A percentile compares a stretch with the other conserved stretches of the same genome.
Conservation (phyloP, 2,113 vertebrate genomes). For the Misgurnus mizolepis region DNA sequence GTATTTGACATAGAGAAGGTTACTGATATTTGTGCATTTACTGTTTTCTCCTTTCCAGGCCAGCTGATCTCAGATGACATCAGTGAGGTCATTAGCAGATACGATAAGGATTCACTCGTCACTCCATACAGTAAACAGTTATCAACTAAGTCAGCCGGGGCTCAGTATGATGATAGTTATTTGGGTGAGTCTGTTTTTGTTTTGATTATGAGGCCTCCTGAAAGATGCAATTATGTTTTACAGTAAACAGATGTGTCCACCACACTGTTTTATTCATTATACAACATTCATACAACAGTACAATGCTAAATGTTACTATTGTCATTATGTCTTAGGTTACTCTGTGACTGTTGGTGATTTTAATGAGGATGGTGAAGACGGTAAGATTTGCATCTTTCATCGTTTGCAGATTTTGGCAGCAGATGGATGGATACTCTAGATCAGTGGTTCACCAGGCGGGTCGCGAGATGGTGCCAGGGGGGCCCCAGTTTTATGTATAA, state of each 20-base stretch:
- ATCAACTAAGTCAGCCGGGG: constrained; percentile 83
- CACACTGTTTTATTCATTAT: too few species aligned
- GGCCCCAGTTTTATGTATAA: too few species aligned
- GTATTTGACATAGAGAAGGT: background rate
- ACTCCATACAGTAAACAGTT: constrained; percentile 80
- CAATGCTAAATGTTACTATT: background rate
- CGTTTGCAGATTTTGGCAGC: too few species aligned
- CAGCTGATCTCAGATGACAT: constrained; percentile 94
- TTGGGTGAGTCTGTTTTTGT: constrained; percentile 76
- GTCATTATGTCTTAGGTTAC: constrained; percentile 77
- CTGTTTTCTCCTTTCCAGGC: constrained; percentile 68
- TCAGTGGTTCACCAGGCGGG: too few species aligned
- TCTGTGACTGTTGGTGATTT: constrained; percentile 94
- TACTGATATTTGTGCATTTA: background rate
- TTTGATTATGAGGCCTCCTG: constrained; percentile 6
- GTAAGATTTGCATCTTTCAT: constrained; percentile 66
- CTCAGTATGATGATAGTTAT: constrained; percentile 94
- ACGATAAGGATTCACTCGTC: constrained; percentile 62
- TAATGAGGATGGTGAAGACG: constrained; percentile 84
- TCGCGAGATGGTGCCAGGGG: too few species aligned
- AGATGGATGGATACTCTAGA: too few species aligned
- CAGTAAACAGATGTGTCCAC: background rate
- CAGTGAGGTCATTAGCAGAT: constrained; percentile 83
- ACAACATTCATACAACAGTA: too few species aligned
- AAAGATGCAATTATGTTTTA: background rate